Conservation (phyloP, 2,888 invertebrate genomes). For the Cerastis leucographa region DNA sequence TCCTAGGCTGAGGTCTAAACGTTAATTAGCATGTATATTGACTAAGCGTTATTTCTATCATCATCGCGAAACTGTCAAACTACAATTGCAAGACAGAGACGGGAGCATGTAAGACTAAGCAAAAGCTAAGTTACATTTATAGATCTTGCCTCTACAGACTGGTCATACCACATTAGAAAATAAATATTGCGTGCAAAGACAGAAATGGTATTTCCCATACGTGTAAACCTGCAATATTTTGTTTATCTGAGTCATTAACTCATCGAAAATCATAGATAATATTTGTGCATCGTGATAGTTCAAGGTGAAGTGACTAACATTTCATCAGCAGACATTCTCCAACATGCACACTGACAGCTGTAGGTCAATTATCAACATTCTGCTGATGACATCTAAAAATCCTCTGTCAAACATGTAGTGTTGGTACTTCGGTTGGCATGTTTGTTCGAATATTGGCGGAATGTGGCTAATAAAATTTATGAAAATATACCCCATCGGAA, state of each 20-base stretch:
- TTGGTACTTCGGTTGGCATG: background rate
- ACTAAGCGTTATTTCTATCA: background rate
- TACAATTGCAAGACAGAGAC: background rate
- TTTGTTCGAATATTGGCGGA: conserved; percentile 7
- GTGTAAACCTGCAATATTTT: conserved; percentile 11
- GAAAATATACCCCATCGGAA: background rate
- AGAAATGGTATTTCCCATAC: background rate
- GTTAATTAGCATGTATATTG: background rate
- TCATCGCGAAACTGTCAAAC: background rate
- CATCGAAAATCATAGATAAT: conserved; percentile 15
- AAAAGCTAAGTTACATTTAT: background rate
- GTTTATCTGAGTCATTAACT: conserved; percentile 33
- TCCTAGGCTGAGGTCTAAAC: background rate
- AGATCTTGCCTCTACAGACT: background rate
- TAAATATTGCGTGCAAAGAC: background rate
- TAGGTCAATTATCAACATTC: conserved; percentile 48
- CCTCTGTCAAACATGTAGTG: background rate
- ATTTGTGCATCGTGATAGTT: conserved; percentile 64
- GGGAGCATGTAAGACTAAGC: background rate
- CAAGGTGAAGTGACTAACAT: conserved; percentile 58
- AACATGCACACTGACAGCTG: conserved; percentile 53
- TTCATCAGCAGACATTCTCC: conserved; percentile 52
- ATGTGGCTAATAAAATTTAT: background rate
- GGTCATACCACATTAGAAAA: background rate
- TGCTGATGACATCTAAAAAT: conserved; percentile 29